Evolutionary conservation across 2,797 vertebrate species (phyloP), one percentile per base, ranked within the genome.

Genomic region (Micromesistius poutassou): DNA sequence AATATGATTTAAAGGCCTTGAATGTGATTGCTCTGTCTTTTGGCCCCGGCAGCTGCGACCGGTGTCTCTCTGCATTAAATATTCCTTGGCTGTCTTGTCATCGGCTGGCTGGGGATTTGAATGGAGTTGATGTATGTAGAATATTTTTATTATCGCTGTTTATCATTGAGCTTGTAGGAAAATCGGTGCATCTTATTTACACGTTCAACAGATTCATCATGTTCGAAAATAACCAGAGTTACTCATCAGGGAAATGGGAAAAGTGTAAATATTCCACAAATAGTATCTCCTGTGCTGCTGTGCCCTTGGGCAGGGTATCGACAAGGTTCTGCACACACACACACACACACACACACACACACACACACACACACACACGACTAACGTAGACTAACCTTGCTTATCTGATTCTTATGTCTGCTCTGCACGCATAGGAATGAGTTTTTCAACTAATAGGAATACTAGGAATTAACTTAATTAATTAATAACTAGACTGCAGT

Each of bases 1-100:
- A 81, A 85, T 86, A 82, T 84, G 79, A 86, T 85, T 83, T 74
- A 79, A 38, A 62, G 78, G 73, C 36, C 74, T 79, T 81, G 79
- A 77, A 83, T 78, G 74, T 82, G 77, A 82, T 74, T 73, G 30
- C 42, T 31, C 25, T 35, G 73, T 46, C 62, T 71, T 38, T 74
- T 35, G 38, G 72, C 79, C 79, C 72, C 71, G 75, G 81, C 78
- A 74, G n/a, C 68, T 10, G 62, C 8, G n/a, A 62, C 55, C 55
- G 16, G 62, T 68, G 62, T 28, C 62, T 62, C 22, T 68, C 62
- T 16, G 25, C 62, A 13, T 68, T 28, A 28, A 28, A 68, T 68
- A 68, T 68, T 68, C 62, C 62, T 4, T 13, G 62, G 62, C 62
- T 68, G 62, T 9, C 62, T 16, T 28, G 62, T 68, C n/a, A n/a